Base-by-base conservation (phyloP, 2,113 vertebrate genomes). In the Vulpes vulpes region DNA sequence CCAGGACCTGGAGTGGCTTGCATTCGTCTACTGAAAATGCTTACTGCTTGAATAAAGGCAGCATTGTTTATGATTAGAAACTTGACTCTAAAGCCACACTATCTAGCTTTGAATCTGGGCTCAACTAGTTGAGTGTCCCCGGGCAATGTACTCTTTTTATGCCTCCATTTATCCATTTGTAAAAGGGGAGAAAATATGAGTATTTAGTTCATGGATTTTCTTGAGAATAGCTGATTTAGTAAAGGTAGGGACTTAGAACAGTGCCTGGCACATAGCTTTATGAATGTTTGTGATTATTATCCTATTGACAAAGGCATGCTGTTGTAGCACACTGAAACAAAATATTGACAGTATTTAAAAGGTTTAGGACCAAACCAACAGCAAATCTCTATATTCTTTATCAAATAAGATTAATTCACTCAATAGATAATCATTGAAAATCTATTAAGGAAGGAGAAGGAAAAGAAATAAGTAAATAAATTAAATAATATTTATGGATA, bases 401-500 rank as follows among this genome's bases (percentile, higher is more conserved):
- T 89, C 8, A 90, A 86, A 60, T 53, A 32, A 73, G 11, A 64
- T 65, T 81, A 92, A 78, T 79, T 73, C 22, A 73, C 1, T 78
- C 35, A 79, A 65, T 64, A 59, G 30, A 7, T 49, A 71, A 82
- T 89, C 12, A 81, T 19, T 84, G 43, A 76, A 76, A 35, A 74
- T 30, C 27, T 80, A 53, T 35, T 81, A 64, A 78, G 25, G 60
- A 51, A 22, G 23, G 43, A 93, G 64, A 71, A 92, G 80, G 25
- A 81, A 85, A 86, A 38, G 15, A 49, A n/a, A 91, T 71, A 92
- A 81, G 53, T 60, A 65, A 84, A 53, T 91, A 83, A 93, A 69
- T 76, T 91, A 83, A 93, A 69, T 76, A 81, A 38, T 51, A 65
- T 49, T 64, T 23, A 59, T 69, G 60, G 62, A 22, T 74, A 14